Conservation (phyloP, 2,797 vertebrate genomes). For the Sebastes oblongus region DNA sequence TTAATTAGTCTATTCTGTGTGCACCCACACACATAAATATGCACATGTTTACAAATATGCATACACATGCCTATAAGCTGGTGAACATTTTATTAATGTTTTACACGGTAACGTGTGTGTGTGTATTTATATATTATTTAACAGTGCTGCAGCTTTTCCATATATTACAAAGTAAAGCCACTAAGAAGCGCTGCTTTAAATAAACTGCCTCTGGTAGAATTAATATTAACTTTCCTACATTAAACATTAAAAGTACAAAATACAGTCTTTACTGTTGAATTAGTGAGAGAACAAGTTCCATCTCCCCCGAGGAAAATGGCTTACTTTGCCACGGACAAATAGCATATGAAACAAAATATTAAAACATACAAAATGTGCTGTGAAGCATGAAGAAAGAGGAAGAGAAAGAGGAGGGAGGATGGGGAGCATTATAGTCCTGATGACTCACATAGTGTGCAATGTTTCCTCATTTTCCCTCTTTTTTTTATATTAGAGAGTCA, state of each 20-base stretch:
- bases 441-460: slow-evolving; percentile 57
- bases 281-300: background rate
- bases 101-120: background rate
- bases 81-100: background rate
- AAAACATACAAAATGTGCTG: slow-evolving; percentile 14
- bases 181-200: background rate
- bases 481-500: slow-evolving; percentile 44
- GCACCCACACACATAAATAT: background rate
- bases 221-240: slow-evolving; percentile 32
- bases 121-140: slow-evolving; percentile 25
- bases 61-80: background rate
- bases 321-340: background rate
- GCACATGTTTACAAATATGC: background rate
- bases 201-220: slow-evolving; percentile 14
- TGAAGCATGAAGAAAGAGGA: slow-evolving; percentile 30
- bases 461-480: background rate
- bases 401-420: background rate
- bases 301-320: slow-evolving; percentile 3
- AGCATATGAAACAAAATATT: slow-evolving; percentile 31
- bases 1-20: too few species aligned
- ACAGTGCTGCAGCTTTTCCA: background rate
- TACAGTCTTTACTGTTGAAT: background rate
- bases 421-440: background rate
- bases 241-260: slow-evolving; percentile 16
- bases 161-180: slow-evolving; percentile 14